Percentiles rank a stretch among this genome's conserved stretches.
Evolutionary conservation across 2,113 vertebrate species (phyloP).

Genomic region (Drymodes brunneopygia): DNA sequence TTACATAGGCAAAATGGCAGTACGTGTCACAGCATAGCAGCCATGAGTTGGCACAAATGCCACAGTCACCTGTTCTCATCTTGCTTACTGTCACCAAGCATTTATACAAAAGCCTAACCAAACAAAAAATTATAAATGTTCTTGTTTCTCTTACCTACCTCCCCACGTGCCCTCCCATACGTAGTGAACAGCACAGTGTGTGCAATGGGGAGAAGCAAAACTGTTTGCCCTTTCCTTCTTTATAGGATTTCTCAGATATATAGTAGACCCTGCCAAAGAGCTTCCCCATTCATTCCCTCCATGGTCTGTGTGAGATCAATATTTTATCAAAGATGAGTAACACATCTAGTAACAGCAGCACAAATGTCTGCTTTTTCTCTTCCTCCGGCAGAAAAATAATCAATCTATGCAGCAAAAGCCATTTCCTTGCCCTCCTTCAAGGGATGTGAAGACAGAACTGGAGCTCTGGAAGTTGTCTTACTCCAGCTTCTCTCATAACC

Average conservation of each 20-base stretch:
- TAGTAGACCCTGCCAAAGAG: neutral
- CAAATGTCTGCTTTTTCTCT: neutral
- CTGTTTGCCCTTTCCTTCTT: neutral
- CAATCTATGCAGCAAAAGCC: neutral
- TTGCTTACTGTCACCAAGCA: neutral
- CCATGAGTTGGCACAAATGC: neutral
- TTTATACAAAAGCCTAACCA: neutral
- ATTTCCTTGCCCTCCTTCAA: neutral
- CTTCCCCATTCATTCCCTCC: neutral
- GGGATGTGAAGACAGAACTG: neutral
- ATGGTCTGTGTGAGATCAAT: neutral
- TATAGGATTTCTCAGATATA: neutral
- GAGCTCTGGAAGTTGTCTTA: neutral
- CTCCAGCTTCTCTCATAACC: neutral
- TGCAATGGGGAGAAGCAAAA: neutral
- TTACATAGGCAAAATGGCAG: neutral
- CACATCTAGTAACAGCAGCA: neutral
- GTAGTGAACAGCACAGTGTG: rapidly evolving
- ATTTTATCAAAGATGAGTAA: neutral
- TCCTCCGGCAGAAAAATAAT: neutral
- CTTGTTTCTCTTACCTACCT: neutral
- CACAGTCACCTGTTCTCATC: neutral
- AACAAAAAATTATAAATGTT: neutral
- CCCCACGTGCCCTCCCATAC: neutral
- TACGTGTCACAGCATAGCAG: neutral